Base-by-base conservation (phyloP, 1,140 invertebrate species). In the Drosophila asahinai region DNA sequence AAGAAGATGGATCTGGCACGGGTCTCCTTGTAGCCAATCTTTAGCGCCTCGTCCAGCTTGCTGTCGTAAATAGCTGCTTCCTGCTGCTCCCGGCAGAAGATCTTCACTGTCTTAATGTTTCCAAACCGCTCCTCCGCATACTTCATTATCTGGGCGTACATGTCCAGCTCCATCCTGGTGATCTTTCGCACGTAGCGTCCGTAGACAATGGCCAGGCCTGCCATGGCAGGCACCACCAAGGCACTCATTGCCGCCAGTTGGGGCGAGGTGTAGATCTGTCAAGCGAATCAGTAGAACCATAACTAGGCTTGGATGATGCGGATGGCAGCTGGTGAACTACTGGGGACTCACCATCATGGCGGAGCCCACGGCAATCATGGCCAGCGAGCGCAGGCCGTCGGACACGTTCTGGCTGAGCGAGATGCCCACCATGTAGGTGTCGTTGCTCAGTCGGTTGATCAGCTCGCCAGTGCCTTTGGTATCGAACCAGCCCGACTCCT, bases 401-500 rank as follows among this genome's bases (percentile, higher is more conserved):
- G 98, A 99, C 68, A 99, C 95, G 93, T 99, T 99, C 83, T 95
- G 96, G 38, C 98, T 99, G 2, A 99, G 94, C 8, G 98, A 97
- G 38, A 97, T 95, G n/a, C 98, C 98, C 3, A 99, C 97, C 17
- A 99, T 93, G 64, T 97, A 96, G 5, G 98, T 97, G 93, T 99
- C 99, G 55, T 98, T 96, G 65, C 96, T 97, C 48, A 99, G 93
- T 77, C 98, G 95, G 92, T 98, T 99, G 1, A 99, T 95, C 36
- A 99, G 94, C 93, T 99, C 98, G n/a, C 99, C 99, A 15, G 98
- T 99, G 81, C 97, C 97, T 36, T 96, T 96, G 80, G 95, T 96
- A 83, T 99, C 98, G 93, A 99, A 99, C 95, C 98, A 99, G 7
- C 96, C 96, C 40, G 97, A 95, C 93, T 99, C 98, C 94, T 99